Base-by-base conservation (phyloP, 2,113 vertebrate species). In the Cricetomys ansorgei region DNA sequence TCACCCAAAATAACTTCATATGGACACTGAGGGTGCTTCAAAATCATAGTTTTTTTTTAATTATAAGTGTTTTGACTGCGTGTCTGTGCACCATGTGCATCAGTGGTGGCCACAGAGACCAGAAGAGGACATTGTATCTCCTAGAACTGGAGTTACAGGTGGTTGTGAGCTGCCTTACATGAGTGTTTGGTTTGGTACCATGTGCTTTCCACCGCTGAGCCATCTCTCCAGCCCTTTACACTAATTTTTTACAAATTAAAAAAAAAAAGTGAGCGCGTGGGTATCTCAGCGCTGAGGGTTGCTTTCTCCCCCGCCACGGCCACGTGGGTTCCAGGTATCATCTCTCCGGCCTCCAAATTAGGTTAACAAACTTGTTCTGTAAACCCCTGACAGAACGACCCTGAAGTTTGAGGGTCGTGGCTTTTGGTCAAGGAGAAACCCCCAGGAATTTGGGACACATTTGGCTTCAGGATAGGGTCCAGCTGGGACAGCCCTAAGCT, bases 371-470 rank as follows among this genome's bases (percentile, higher is more conserved):
- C 29, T 7, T 43, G 55, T 40, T 73, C 19, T 4, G 4, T 0
- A 25, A 23, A 19, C 19, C 37, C 43, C 19, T 25, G 55, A 12
- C 59, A 0, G 13, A 45, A 25, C 25, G 27, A 2, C 65, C n/a
- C 50, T 25, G 1, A 10, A 7, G 48, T 10, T 55, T 4, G 48
- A 62, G 45, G 37, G 75, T 6, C 9, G 10, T 0, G 31, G 25
- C 21, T 65, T 85, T 4, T 13, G 23, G 43, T 17, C 34, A 9
- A 57, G 67, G 40, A n/a, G 1, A 73, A 31, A 13, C 0, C 37
- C 48, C 73, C 19, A 7, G 6, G 29, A 17, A 59, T 23, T 27
- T 16, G 0, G 13, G 23, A 2, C 5, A 9, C 7, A 23, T 21
- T n/a, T 27, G 50, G 76, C 31, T 37, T 34, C 31, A 50, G 29